Evolutionary conservation across 2,888 invertebrate species (phyloP).

Genomic region (Tromatobia lineatoria): DNA sequence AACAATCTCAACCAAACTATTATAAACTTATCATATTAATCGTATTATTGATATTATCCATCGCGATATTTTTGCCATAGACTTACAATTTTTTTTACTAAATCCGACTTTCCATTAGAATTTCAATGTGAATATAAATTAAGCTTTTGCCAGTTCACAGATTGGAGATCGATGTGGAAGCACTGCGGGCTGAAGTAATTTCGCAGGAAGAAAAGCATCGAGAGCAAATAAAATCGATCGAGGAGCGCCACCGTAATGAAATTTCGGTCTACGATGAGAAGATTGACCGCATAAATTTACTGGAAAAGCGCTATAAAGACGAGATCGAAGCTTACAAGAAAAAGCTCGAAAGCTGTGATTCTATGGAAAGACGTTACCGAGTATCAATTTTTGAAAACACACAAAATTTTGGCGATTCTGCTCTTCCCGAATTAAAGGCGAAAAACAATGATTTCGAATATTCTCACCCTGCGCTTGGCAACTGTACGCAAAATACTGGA

Average conservation of each 20-base stretch:
- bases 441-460: background rate
- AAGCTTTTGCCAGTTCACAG: slow-evolving; percentile 59
- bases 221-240: slow-evolving; percentile 62
- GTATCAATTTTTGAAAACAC: background rate
- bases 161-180: slow-evolving; percentile 68
- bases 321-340: slow-evolving; percentile 34
- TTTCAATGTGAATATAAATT: background rate
- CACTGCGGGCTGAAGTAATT: slow-evolving; percentile 60
- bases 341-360: slow-evolving; percentile 25
- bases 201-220: slow-evolving; percentile 59
- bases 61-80: too few relatives aligned
- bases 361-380: background rate
- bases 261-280: slow-evolving; percentile 60
- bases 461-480: slow-evolving; percentile 59
- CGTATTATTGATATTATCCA: too few relatives aligned
- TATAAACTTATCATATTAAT: too few relatives aligned
- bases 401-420: background rate
- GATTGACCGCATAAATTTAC: slow-evolving; percentile 20
- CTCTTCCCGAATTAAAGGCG: background rate
- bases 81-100: too few relatives aligned
- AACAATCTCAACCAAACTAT: too few relatives aligned
- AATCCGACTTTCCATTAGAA: background rate
- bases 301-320: slow-evolving; percentile 28
- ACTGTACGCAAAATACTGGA: slow-evolving; percentile 1
- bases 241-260: slow-evolving; percentile 64